Conservation (phyloP, 2,888 invertebrate genomes). For the Seladonia tumulorum region DNA sequence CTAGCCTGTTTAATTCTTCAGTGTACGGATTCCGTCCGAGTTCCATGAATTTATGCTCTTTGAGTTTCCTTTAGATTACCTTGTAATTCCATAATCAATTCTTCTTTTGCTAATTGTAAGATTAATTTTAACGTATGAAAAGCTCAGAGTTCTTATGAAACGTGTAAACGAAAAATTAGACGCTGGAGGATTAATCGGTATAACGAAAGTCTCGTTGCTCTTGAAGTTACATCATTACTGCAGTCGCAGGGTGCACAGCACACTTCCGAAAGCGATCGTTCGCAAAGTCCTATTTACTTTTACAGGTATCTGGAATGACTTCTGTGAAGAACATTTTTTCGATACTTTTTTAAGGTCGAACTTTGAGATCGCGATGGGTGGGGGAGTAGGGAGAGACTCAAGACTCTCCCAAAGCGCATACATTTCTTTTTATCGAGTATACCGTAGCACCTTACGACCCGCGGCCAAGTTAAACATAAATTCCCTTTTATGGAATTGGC, state of each 20-base stretch:
- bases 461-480: conserved; percentile 54
- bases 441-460: conserved; percentile 42
- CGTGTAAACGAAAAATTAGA: background rate
- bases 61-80: background rate
- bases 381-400: conserved; percentile 15
- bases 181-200: background rate
- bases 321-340: conserved; percentile 21
- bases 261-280: background rate
- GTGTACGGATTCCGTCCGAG: background rate
- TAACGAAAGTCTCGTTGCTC: background rate
- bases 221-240: background rate
- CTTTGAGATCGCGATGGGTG: conserved; percentile 17
- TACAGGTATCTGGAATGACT: background rate
- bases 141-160: background rate
- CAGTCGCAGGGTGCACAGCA: background rate
- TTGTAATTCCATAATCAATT: background rate
- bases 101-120: too few relatives aligned
- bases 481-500: conserved; percentile 56
- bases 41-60: background rate
- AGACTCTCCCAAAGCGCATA: conserved; percentile 30
- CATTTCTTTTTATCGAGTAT: conserved; percentile 56
- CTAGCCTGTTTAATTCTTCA: too few relatives aligned
- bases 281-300: background rate
- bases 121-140: background rate
- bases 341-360: conserved; percentile 34